Base-by-base conservation (phyloP, 2,888 invertebrate species). In the Gymnoscelis rufifasciata region DNA sequence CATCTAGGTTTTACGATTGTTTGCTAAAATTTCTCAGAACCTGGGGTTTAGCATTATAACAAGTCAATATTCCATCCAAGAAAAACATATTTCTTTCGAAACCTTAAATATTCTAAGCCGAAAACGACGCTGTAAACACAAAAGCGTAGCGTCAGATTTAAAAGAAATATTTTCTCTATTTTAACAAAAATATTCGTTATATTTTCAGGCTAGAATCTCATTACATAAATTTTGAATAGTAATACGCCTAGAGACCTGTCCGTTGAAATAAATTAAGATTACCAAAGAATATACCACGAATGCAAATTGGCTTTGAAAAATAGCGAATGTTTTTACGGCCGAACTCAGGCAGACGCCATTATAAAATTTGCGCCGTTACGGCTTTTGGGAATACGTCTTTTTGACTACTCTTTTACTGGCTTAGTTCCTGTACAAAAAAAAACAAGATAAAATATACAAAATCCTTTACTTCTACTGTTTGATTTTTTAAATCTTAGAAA, bases 161-260 rank as follows among this genome's bases (percentile, higher is more conserved):
- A 31, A 12, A 23, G 6, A 38, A 27, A 39, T 31, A 29, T 36
- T 38, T 28, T 26, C 15, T 8, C 15, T 12, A 13, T 49, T 49
- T 49, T 44, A 41, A 41, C 38, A 41, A 49, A 48, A 49, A 44
- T 26, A 49, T 43, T 47, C 29, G 27, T 26, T 39, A 37, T 44
- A 40, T 41, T 44, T 30, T 11, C 38, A 33, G 38, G 38, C 24
- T 29, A 14, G 46, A 51, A 51, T 51, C 46, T 46, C 42, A 46
- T 46, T 51, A 51, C 50, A 46, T 50, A 51, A 54, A 51, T 51
- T 41, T 30, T 33, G 49, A 57, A 47, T 51, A 48, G 47, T 54
- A 54, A 54, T 54, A 49, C 52, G 54, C 57, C 51, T 38, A 46
- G 57, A 57, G 57, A 57, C 57, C 57, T 49, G 57, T 47, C 54